phyloP scores from a whole-genome alignment of 2,113 vertebrate genomes.

The Forbesichthys papilliferus region DNA sequence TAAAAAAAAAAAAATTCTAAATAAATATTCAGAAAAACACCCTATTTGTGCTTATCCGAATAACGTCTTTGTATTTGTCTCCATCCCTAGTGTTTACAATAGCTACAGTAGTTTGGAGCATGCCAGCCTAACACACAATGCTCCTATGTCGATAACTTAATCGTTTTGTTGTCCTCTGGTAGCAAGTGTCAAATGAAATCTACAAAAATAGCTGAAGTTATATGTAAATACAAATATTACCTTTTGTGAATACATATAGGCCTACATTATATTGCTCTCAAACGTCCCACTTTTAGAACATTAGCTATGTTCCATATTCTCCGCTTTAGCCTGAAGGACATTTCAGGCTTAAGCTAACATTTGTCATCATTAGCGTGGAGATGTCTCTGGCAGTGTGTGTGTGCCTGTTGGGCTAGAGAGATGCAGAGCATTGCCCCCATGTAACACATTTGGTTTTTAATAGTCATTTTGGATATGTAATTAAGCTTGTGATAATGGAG shows the following conservation, averaged over 20 bases:
- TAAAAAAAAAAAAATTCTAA: too few species aligned
- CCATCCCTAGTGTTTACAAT: too few species aligned
- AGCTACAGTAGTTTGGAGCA: too few species aligned
- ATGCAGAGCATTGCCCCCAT: neutral
- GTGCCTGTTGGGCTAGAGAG: constrained; percentile 56
- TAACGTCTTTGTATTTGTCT: too few species aligned
- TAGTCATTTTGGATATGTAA: constrained; percentile 55
- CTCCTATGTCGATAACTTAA: too few species aligned
- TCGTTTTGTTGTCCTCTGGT: neutral
- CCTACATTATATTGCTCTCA: too few species aligned
- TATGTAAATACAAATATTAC: neutral
- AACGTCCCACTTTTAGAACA: neutral
- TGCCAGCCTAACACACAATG: too few species aligned
- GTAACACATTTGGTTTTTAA: constrained; percentile 61
- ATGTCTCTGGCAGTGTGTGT: constrained; percentile 73
- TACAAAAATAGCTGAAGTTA: neutral
- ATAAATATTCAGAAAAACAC: too few species aligned
- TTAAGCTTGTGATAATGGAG: constrained; percentile 46
- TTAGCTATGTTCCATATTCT: neutral
- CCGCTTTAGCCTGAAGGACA: constrained; percentile 19
- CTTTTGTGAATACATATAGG: neutral
- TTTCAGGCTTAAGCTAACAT: constrained; percentile 36
- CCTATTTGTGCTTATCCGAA: too few species aligned
- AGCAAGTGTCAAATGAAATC: constrained; percentile 8
- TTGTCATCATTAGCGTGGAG: constrained; percentile 65